Percentiles rank a stretch among this genome's conserved stretches.
Evolutionary conservation across 2,113 vertebrate species (phyloP).

Genomic region (Lycaon pictus): DNA sequence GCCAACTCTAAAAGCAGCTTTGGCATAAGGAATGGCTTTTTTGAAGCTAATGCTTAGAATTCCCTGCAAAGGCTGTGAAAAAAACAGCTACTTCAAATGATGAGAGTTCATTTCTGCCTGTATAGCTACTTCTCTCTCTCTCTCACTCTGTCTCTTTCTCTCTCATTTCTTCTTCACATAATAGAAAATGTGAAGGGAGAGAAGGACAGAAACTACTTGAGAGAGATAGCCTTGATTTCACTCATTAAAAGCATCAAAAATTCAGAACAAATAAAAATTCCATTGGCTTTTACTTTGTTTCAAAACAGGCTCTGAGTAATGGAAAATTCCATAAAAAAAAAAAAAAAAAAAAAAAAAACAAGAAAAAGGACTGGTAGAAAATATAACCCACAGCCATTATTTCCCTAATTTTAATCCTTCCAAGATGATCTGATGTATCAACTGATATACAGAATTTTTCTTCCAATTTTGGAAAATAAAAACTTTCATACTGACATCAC

Average conservation of each 20-base stretch:
- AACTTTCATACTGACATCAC: not conserved
- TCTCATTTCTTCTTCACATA: not conserved
- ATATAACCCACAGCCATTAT: not conserved
- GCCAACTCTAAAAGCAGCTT: constrained; percentile 46
- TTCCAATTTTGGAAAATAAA: not conserved
- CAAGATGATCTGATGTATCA: not conserved
- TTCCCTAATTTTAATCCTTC: not conserved
- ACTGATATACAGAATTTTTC: not conserved
- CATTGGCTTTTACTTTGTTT: not conserved
- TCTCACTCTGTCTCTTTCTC: not conserved
- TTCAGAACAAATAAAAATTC: constrained; percentile 4
- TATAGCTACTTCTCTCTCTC: not conserved
- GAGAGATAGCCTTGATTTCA: constrained; percentile 2
- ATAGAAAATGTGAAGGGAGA: not conserved
- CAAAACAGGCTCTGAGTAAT: constrained; percentile 35
- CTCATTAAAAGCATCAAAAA: constrained; percentile 41
- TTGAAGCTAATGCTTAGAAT: constrained; percentile 57
- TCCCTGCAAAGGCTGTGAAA: not conserved
- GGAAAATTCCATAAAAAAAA: not conserved
- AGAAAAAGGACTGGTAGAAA: not conserved
- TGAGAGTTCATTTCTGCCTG: not conserved
- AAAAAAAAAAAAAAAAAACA: not conserved
- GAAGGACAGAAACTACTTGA: not conserved
- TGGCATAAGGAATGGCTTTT: constrained; percentile 18
- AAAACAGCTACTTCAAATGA: constrained; percentile 5